Conservation (phyloP, 2,113 vertebrate genomes). For the Camarhynchus parvulus region DNA sequence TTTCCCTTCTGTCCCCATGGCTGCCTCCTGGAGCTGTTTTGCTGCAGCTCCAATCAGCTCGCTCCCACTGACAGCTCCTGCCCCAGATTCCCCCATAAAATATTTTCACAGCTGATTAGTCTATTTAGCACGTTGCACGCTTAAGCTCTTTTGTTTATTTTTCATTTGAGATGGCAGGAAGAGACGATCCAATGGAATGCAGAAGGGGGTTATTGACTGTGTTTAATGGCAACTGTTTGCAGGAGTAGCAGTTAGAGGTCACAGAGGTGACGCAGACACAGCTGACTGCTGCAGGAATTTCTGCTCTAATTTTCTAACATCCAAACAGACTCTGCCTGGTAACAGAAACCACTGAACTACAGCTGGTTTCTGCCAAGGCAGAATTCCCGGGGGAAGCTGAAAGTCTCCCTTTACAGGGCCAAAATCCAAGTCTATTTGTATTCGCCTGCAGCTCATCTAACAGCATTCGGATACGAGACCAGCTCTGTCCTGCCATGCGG, state of each 20-base stretch:
- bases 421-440: background rate
- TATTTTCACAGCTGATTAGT: constrained; percentile 62
- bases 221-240: background rate
- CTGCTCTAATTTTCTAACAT: background rate
- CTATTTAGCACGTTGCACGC: constrained; percentile 32
- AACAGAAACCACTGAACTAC: background rate
- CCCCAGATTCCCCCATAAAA: constrained; percentile 72
- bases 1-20: constrained; percentile 68
- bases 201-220: background rate
- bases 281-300: background rate
- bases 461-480: accelerated
- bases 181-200: background rate
- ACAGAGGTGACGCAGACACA: background rate
- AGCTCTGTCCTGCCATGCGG: accelerated
- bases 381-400: background rate
- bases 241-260: background rate
- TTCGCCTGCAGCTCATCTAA: background rate
- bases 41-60: constrained; percentile 57
- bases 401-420: background rate
- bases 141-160: constrained; percentile 46
- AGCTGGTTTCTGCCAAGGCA: background rate
- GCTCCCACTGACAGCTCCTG: constrained; percentile 58
- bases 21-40: constrained; percentile 47
- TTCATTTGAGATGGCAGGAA: constrained; percentile 12
- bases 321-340: background rate